Base-by-base conservation (phyloP, 2,113 vertebrate species). In the Phalacrocorax carbo region DNA sequence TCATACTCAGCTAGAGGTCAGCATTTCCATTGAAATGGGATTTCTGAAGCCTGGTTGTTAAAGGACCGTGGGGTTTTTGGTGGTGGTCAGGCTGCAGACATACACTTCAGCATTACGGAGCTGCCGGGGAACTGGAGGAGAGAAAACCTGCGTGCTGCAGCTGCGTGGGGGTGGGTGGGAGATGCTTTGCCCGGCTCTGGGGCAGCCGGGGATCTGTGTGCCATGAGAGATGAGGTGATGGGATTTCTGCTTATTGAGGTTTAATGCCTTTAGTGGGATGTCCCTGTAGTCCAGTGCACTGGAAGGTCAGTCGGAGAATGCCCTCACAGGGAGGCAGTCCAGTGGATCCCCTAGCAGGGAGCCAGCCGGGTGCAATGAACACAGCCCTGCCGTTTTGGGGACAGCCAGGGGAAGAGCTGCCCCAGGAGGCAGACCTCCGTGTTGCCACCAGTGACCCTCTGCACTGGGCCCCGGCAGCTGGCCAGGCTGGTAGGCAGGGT, bases 381-480 rank as follows among this genome's bases (percentile, higher is more conserved):
- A 5, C 70, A 79, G 79, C 22, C 12, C 20, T 23, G 1, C 8
- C 4, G 0, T 27, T 65, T 7, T 0, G 8, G 60, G 69, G 55
- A 6, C n/a, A 22, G 23, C 38, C 4, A 1, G 13, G 16, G 40
- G 29, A 18, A 14, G 5, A 40, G 38, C 51, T 36, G 13, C 30
- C 21, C n/a, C 0, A 11, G 11, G 25, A 9, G 57, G 21, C 57
- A 30, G 51, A 27, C 3, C 15, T 7, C 2, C 0, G 0, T 0
- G 0, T 15, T 32, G 82, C 10, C 55, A 3, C 42, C 62, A 7
- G 48, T 3, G 70, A 20, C n/a, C 46, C 12, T 23, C 52, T 40
- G 44, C 46, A 2, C 13, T 0, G 11, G 65, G 36, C 2, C 11
- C 11, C 0, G 1, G 18, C 7, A 17, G 19, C 3, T 0, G 5